Conservation (phyloP, 2,888 invertebrate species). For the Patella depressa region DNA sequence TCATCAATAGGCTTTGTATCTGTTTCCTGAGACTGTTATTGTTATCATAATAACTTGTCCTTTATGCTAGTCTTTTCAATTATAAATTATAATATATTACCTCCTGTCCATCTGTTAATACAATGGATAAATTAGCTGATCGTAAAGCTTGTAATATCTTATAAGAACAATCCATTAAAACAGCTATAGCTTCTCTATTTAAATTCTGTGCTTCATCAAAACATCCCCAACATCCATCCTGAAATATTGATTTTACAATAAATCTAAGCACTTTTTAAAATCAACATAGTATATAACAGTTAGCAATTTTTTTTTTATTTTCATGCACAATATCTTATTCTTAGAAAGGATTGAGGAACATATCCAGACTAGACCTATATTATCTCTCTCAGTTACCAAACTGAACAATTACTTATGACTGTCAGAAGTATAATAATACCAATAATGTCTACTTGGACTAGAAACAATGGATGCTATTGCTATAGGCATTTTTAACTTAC, state of each 20-base stretch:
- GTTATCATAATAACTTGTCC: background rate
- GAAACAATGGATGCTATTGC: too few species aligned
- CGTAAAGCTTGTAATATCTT: constrained; percentile 62
- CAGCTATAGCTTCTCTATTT: constrained; percentile 56
- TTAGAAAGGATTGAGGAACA: too few species aligned
- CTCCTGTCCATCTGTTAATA: constrained; percentile 66
- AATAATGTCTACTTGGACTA: too few species aligned
- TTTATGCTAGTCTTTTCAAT: background rate
- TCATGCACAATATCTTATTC: too few species aligned
- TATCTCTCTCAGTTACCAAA: too few species aligned
- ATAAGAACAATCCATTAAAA: constrained; percentile 64
- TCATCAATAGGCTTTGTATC: too few species aligned
- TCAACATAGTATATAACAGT: too few species aligned
- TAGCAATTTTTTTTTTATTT: too few species aligned
- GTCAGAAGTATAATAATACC: background rate
- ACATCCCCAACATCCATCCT: constrained; percentile 71
- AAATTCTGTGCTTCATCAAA: constrained; percentile 68
- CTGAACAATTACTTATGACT: background rate
- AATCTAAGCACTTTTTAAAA: too few species aligned
- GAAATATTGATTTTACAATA: background rate
- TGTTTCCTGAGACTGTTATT: background rate
- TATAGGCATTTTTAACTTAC: constrained; percentile 41
- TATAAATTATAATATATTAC: constrained; percentile 40
- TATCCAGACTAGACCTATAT: too few species aligned
- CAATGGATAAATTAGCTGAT: constrained; percentile 51